Evolutionary conservation across 2,888 invertebrate species (phyloP).

Genomic region (Cosmia trapezina): DNA sequence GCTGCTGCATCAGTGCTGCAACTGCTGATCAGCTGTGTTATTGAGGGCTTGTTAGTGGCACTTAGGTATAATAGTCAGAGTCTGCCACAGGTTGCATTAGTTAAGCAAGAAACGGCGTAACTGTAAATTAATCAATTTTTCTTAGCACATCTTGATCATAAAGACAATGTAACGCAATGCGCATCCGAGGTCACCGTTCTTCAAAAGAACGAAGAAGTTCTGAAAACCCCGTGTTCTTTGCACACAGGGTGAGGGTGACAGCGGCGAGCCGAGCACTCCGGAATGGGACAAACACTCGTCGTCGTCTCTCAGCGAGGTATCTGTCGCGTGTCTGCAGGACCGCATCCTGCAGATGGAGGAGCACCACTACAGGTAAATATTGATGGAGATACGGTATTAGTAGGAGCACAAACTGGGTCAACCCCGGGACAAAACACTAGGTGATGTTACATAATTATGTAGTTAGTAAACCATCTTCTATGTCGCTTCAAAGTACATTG

Average conservation of each 20-base stretch:
- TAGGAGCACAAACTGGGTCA: background rate
- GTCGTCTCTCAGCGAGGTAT: slow-evolving; percentile 96
- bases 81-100: background rate
- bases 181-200: background rate
- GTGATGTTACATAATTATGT: too few species aligned
- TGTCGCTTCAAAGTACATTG: background rate
- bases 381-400: background rate
- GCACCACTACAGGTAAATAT: slow-evolving; percentile 93
- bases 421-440: background rate
- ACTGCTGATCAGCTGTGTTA: background rate
- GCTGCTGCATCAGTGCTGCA: background rate
- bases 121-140: background rate
- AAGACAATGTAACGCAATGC: background rate
- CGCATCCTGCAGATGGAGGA: slow-evolving; percentile 98
- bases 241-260: slow-evolving; percentile 88
- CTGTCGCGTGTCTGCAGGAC: slow-evolving; percentile 97
- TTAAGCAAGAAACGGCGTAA: background rate
- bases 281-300: slow-evolving; percentile 98
- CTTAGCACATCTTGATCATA: background rate
- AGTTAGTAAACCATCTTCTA: background rate
- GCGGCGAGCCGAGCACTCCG: slow-evolving; percentile 93
- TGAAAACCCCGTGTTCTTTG: background rate
- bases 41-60: too few species aligned
- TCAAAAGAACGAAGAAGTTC: too few species aligned
- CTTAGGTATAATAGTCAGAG: too few species aligned